These are phyloP conservation scores for Pachliopta kotzebuea DNA, from an alignment of 2,888 invertebrate genomes.

Conservation along the genomic window DNA sequence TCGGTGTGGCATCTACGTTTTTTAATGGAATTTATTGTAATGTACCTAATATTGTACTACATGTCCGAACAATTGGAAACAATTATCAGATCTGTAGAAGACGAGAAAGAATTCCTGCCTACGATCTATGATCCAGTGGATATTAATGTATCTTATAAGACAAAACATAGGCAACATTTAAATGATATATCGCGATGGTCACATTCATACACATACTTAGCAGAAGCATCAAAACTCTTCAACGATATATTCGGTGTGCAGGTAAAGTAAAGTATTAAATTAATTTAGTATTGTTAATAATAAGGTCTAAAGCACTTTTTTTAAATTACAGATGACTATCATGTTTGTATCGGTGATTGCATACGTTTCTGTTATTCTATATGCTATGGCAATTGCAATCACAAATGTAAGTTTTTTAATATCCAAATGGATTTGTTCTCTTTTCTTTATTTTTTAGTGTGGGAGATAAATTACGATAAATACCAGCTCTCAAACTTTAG, in stretches of 20 bases:
- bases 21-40: slow-evolving; percentile 9
- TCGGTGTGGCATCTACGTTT: not conserved
- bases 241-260: slow-evolving; percentile 20
- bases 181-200: slow-evolving; percentile 19
- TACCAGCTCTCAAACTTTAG: too few relatives aligned
- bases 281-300: not conserved
- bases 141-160: not conserved
- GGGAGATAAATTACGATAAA: too few relatives aligned
- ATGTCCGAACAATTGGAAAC: slow-evolving; percentile 20
- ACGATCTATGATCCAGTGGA: not conserved
- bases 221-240: slow-evolving; percentile 9
- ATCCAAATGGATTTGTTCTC: not conserved
- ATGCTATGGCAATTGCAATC: slow-evolving; percentile 4
- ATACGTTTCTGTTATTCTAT: slow-evolving; percentile 7
- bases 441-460: too few relatives aligned
- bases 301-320: not conserved
- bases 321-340: slow-evolving; percentile 15
- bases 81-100: slow-evolving; percentile 6
- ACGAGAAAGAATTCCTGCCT: not conserved
- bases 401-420: slow-evolving; percentile 8
- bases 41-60: slow-evolving; percentile 1
- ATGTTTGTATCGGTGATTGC: slow-evolving; percentile 16
- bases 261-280: slow-evolving; percentile 8
- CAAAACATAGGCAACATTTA: not conserved
- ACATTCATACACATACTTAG: slow-evolving; percentile 9